Conservation (phyloP, 2,888 invertebrate species). For the Scrobipalpa costella region DNA sequence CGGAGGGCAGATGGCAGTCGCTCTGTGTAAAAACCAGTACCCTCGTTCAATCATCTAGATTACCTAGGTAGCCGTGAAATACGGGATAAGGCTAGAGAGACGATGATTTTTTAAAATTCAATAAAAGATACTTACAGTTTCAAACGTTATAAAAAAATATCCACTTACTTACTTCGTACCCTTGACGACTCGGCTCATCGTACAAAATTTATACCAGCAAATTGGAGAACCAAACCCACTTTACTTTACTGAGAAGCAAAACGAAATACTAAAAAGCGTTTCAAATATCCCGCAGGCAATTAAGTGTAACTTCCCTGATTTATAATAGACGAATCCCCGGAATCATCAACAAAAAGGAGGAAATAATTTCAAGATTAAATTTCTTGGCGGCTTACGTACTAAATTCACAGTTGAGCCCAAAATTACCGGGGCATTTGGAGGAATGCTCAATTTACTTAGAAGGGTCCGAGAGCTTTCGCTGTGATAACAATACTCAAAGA, state of each 20-base stretch:
- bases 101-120: too few relatives aligned
- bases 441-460: slow-evolving; percentile 71
- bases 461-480: slow-evolving; percentile 50
- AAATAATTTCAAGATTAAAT: slow-evolving; percentile 68
- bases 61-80: too few relatives aligned
- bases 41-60: too few relatives aligned
- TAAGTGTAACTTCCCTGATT: slow-evolving; percentile 42
- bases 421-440: slow-evolving; percentile 68
- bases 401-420: slow-evolving; percentile 66
- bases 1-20: too few relatives aligned
- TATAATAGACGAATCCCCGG: slow-evolving; percentile 43
- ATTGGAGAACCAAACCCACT: neutral
- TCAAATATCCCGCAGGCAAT: slow-evolving; percentile 32
- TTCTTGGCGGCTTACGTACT: slow-evolving; percentile 67
- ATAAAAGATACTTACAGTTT: too few relatives aligned
- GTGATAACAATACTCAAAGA: slow-evolving; percentile 62
- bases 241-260: neutral
- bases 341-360: slow-evolving; percentile 48
- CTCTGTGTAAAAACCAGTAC: too few relatives aligned
- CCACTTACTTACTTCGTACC: too few relatives aligned
- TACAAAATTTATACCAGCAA: too few relatives aligned
- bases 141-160: too few relatives aligned
- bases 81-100: too few relatives aligned
- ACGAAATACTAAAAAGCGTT: slow-evolving; percentile 5
- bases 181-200: neutral